Evolutionary conservation across 2,888 invertebrate genomes (phyloP), one percentile per base, ranked within the genome.

Genomic region (Dysmachus trigonus): DNA sequence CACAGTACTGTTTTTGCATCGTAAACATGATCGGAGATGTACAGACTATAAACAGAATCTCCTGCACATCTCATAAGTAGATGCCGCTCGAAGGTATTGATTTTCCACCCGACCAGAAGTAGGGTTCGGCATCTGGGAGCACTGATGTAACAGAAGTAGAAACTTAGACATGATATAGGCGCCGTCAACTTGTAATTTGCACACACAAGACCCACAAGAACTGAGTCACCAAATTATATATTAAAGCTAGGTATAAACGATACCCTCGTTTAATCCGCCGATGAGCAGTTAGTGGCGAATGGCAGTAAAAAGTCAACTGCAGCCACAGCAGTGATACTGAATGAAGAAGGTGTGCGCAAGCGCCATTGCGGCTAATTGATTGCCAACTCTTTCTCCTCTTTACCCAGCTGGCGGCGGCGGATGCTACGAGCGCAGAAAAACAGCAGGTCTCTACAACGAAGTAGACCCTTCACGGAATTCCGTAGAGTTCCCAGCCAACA

Each of bases 331-430:
- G 15, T 84, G 76, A 85, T 51, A 86, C 72, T 86, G 85, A 79
- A 86, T 85, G 81, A 62, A 62, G 86, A 81, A 86, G 85, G 85
- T 73, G 85, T 74, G 73, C 86, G 86, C 86, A 86, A 73, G 86
- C 86, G 86, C 86, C 86, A 85, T 85, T 38, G 38, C 27, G 85
- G 85, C 76, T 53, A 85, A 85, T 53, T 85, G 85, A 73, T 85
- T 85, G 71, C 47, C 31, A n/a, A 84, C 81, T 82, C 62, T 62
- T 53, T 33, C 81, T 82, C 30, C 81, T 62, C 62, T 62, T 22
- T 4, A n/a, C 22, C 53, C 22, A 27, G 8, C n/a, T n/a, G n/a
- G n/a, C n/a, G n/a, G n/a, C 72, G 38, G 84, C 38, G 71, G 72
- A 72, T 71, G 83, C 27, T 22, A 18, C 35, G 18, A 33, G 27